Conservation (phyloP, 2,888 invertebrate genomes). For the Pteria penguin region DNA sequence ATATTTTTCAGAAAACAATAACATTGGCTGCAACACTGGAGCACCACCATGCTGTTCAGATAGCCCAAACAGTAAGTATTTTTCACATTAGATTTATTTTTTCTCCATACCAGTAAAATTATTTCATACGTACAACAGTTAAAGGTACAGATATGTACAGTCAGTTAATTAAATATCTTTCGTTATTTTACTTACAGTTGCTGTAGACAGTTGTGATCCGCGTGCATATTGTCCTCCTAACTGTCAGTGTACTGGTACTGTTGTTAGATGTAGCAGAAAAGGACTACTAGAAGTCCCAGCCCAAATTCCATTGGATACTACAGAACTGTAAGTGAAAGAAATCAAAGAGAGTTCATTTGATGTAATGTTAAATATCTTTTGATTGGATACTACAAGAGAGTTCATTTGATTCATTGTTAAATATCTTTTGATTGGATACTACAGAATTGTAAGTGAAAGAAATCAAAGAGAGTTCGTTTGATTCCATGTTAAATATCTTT, state of each 20-base stretch:
- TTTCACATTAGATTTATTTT: background rate
- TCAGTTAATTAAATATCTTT: no score
- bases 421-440: constrained; percentile 88
- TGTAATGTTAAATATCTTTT: background rate
- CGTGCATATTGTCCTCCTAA: constrained; percentile 87
- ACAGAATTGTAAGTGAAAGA: constrained; percentile 90
- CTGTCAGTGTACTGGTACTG: constrained; percentile 94
- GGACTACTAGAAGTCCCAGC: constrained; percentile 91
- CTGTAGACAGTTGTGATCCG: constrained; percentile 70
- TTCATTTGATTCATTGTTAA: background rate
- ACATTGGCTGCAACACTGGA: constrained; percentile 78
- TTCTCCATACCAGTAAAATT: no score
- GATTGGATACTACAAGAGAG: background rate
- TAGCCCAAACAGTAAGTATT: constrained; percentile 71
- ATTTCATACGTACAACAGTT: no score
- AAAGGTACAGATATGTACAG: no score
- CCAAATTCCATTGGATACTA: constrained; percentile 95
- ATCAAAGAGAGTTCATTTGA: background rate
- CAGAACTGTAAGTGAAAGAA: constrained; percentile 89
- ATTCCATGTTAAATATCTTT: background rate
- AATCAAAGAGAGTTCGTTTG: background rate
- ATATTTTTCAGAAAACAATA: constrained; percentile 69
- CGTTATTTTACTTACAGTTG: constrained; percentile 7
- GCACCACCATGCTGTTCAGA: constrained; percentile 78
- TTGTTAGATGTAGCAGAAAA: constrained; percentile 93